Conservation (phyloP, 2,113 vertebrate species). For the Oreochromis spilurus region DNA sequence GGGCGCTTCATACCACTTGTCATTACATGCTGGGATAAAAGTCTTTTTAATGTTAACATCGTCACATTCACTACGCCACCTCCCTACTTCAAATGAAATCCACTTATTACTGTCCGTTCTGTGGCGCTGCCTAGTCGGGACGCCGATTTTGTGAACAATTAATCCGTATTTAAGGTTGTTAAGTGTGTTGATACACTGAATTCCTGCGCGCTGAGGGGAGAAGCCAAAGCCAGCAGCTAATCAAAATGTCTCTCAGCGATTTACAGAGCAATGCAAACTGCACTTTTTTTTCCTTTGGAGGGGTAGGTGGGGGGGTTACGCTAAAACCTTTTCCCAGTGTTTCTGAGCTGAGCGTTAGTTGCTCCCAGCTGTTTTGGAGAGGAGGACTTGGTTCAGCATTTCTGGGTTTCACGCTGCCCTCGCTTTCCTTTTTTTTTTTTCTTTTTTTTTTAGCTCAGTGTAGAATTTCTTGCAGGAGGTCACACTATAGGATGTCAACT, state of each 20-base stretch:
- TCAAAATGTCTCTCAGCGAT: slow-evolving; percentile 61
- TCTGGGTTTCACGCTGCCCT: slow-evolving; percentile 27
- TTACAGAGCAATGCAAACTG: slow-evolving; percentile 50
- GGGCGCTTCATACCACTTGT: slow-evolving; percentile 25
- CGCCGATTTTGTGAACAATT: slow-evolving; percentile 56
- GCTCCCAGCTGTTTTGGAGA: slow-evolving; percentile 56
- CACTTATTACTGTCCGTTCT: slow-evolving; percentile 33
- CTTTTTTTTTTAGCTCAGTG: not conserved
- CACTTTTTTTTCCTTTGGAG: not conserved
- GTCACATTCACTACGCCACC: not conserved
- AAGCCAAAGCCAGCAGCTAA: slow-evolving; percentile 39
- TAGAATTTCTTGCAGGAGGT: slow-evolving; percentile 14
- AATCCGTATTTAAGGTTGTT: slow-evolving; percentile 62
- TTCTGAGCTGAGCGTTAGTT: slow-evolving; percentile 15
- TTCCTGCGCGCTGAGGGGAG: slow-evolving; percentile 30
- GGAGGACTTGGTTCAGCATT: slow-evolving; percentile 53
- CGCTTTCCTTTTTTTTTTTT: not conserved
- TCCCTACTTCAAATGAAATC: slow-evolving; percentile 33
- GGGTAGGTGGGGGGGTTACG: not conserved
- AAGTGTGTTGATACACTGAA: slow-evolving; percentile 56
- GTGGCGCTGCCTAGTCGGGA: not conserved
- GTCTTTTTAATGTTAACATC: slow-evolving; percentile 42
- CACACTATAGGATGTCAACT: slow-evolving; percentile 8
- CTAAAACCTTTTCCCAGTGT: slow-evolving; percentile 21
- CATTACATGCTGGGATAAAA: slow-evolving; percentile 51